Base-by-base conservation (phyloP, 2,797 vertebrate genomes). In the Squalus acanthias region DNA sequence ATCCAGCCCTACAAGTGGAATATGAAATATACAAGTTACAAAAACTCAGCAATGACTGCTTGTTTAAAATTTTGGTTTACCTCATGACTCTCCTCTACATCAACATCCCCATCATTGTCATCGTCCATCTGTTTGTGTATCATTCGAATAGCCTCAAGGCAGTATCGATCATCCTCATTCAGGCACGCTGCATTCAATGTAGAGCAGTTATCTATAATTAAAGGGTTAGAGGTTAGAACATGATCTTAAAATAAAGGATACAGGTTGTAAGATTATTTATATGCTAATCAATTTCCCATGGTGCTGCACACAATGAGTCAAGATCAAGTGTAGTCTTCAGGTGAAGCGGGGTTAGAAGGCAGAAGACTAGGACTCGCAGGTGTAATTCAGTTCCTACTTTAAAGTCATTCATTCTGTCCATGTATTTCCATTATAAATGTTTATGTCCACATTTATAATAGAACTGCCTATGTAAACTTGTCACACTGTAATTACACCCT, bases 71-170 rank as follows among this genome's bases (percentile, higher is more conserved):
- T 15, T 9, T 70, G 33, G 97, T 98, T 98, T 98, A 99, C 99
- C 99, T 99, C 99, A 97, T 99, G 98, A 22, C 99, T 99, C 98
- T 99, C 99, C 96, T 99, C 99, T 97, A 99, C 99, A 97, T 99
- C 99, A 72, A 99, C 99, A 0, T 99, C 99, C 22, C 99, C 99
- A 76, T 99, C 99, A 96, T 99, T 99, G 98, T 99, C 99, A 89
- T 99, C 99, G 53, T 99, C 99, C 98, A 99, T 99, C 97, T 99
- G 99, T 96, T 99, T 99, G 97, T 99, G 99, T 97, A 99, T 99
- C 97, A 98, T 99, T 57, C 99, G 98, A 96, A 99, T 98, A 39
- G 99, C 99, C 97, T 99, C 99, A 67, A 99, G 98, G 96, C 99
- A 99, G 97, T 98, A 99, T 96, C 99, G 98, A 96, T 99, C 99